Base-by-base conservation (phyloP, 2,113 vertebrate genomes). In the Gambusia holbrooki region DNA sequence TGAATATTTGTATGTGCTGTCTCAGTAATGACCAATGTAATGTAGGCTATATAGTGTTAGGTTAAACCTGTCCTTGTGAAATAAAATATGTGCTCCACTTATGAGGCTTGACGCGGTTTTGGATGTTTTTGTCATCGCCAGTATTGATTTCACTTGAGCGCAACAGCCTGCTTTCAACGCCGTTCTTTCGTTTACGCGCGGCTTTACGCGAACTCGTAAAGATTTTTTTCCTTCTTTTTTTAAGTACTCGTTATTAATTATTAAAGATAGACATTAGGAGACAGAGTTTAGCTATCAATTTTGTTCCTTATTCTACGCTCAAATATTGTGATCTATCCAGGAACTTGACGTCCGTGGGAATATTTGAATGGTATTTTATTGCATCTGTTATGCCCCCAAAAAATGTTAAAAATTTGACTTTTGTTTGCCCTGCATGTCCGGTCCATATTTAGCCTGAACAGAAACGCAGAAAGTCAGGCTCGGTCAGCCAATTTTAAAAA, bases 1-100 rank as follows among this genome's bases (percentile, higher is more conserved):
- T 95, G 93, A 94, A 94, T 93, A 93, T 92, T 87, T 91, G 90
- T 94, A 84, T 87, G 87, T 93, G 89, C 82, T 90, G 93, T 95
- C 89, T 88, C 88, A 91, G 87, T 93, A 87, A 83, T 90, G 83
- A 80, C 80, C 73, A 86, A 79, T 90, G 92, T 93, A 87, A 86
- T 92, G 89, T 90, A 88, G 89, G 83, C 45, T 90, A 58, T 58
- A n/a, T 58, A 90, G 87, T 77, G 64, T 89, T 89, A 90, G 91
- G 78, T 77, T 88, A 79, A 82, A 90, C 75, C 25, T 94, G 92
- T 95, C 90, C 80, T 86, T 93, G 92, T 93, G 92, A 89, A 94
- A 95, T 94, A 93, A 93, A 63, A 94, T 89, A 87, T 90, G 86
- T 92, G 66, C 89, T 92, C 90, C 83, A 90, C 90, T 87, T 88